A percentile compares a stretch with the other conserved stretches of the same genome.
Conservation (phyloP, 2,888 invertebrate genomes). For the Cheilosia vernalis region DNA sequence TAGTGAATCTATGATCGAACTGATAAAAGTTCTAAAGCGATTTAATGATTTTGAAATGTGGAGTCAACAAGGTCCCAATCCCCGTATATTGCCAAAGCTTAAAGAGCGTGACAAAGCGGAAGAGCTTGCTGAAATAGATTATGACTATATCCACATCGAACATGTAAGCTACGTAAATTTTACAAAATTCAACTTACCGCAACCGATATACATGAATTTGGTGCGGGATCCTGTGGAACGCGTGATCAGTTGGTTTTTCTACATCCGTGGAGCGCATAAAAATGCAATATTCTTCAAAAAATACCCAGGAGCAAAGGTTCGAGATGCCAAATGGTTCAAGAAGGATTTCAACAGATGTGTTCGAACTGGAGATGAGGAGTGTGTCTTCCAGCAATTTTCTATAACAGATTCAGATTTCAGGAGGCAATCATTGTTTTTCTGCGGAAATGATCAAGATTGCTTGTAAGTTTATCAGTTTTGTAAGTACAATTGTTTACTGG, state of each 20-base stretch:
- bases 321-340: conserved; percentile 80
- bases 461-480: conserved; percentile 85
- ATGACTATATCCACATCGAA: conserved; percentile 93
- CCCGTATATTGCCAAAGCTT: background rate
- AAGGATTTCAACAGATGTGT: conserved; percentile 94
- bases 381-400: conserved; percentile 87
- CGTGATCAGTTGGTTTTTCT: conserved; percentile 95
- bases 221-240: conserved; percentile 95
- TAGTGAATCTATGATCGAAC: conserved; percentile 93
- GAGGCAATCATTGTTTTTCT: conserved; percentile 93
- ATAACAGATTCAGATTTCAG: conserved; percentile 89
- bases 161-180: conserved; percentile 95
- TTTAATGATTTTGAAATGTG: conserved; percentile 15
- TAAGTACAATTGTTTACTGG: background rate
- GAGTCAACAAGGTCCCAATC: background rate
- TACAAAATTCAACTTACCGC: conserved; percentile 90
- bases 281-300: conserved; percentile 89
- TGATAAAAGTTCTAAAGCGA: conserved; percentile 70
- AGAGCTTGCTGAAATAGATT: conserved; percentile 86
- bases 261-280: conserved; percentile 85
- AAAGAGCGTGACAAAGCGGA: conserved; percentile 18
- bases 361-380: conserved; percentile 91
- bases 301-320: conserved; percentile 87
- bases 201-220: conserved; percentile 94
- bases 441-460: conserved; percentile 93